Conservation (phyloP, 2,888 invertebrate species). For the Eumacrocentrus americanus region DNA sequence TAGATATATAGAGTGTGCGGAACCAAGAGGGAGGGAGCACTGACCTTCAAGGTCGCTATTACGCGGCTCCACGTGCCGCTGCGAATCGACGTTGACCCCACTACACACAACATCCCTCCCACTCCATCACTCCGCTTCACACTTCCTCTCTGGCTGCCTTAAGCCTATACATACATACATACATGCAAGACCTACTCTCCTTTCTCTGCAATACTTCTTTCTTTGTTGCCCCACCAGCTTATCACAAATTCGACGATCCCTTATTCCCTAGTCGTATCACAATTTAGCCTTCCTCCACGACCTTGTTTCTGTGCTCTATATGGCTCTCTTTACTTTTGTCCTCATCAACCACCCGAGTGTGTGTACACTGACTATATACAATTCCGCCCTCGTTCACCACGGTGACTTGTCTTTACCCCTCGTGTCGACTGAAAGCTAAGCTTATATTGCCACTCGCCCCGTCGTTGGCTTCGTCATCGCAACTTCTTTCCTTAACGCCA, state of each 20-base stretch:
- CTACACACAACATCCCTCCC: conserved; percentile 14
- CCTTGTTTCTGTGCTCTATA: conserved; percentile 1
- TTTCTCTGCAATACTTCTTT: not conserved
- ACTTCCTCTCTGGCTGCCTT: not conserved
- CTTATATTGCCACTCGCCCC: conserved; percentile 7
- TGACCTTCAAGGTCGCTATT: conserved; percentile 58
- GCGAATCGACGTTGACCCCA: conserved; percentile 46
- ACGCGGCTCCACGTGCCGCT: conserved; percentile 55
- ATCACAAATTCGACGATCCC: not conserved
- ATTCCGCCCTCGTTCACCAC: conserved; percentile 14
- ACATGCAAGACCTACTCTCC: not conserved
- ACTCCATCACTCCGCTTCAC: conserved; percentile 12
- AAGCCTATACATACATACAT: not conserved
- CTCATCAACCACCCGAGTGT: not conserved
- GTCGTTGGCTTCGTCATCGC: not conserved
- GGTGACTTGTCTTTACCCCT: conserved; percentile 1
- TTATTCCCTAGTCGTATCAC: conserved; percentile 9
- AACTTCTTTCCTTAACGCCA: not conserved
- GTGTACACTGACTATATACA: not conserved
- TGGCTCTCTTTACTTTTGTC: not conserved
- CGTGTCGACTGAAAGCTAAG: not conserved
- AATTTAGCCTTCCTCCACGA: conserved; percentile 9
- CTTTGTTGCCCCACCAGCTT: not conserved
- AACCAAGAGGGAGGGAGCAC: conserved; percentile 42
- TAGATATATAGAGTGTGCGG: conserved; percentile 26